Base-by-base conservation (phyloP, 2,888 invertebrate species). In the Dichetophora obliterata region DNA sequence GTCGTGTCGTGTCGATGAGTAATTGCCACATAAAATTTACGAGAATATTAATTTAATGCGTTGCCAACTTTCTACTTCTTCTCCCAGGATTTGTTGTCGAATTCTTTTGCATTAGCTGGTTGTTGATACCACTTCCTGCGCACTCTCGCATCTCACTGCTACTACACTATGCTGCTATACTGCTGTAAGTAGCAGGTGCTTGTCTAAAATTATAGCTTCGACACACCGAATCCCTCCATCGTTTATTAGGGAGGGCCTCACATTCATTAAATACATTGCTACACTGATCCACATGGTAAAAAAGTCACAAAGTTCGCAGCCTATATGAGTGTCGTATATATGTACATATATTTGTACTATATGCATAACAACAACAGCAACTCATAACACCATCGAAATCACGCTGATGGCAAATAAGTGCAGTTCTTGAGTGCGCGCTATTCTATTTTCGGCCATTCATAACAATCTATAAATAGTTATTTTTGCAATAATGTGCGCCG, bases 1-100 rank as follows among this genome's bases (percentile, higher is more conserved):
- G 24, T 59, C 59, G 48, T 63, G 75, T 63, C 57, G 31, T 59
- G 77, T 72, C 77, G 75, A 77, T 75, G 79, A 77, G 74, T 74
- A 77, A 79, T 77, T 70, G 74, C 75, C 72, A 70, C 77, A 70
- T 77, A 69, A 73, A 79, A 74, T 74, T 79, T 54, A 74, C 66
- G 75, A 71, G 72, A 71, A 78, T 75, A 78, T 78, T 72, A 78
- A 78, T 78, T 69, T 66, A 70, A 78, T 74, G 65, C 65, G 54
- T 74, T 74, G 52, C 50, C 61, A 72, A 54, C 59, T 37, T 71
- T 16, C 31, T 27, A 16, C 59, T 14, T 43, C 43, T 66, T 37
- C 48, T 24, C 22, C 22, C 22, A 14, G 24, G 37, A 37, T 43
- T 66, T 59, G 59, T 59, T 27, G 59, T 59, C 24, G 59, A 27